Base-by-base conservation (phyloP, 2,113 vertebrate genomes). In the Saccopteryx leptura region DNA sequence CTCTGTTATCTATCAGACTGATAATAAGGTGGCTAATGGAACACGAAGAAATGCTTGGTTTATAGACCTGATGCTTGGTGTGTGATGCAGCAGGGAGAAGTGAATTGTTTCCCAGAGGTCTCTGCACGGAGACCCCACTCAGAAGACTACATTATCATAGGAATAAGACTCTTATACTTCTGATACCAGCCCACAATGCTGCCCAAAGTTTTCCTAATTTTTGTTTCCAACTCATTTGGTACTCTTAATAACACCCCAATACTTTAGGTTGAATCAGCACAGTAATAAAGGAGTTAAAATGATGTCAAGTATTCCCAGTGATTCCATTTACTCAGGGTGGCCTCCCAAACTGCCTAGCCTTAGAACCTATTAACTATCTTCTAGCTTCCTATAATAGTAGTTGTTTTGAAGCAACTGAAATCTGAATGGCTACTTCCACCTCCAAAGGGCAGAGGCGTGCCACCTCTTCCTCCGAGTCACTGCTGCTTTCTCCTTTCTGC, bases 181-280 rank as follows among this genome's bases (percentile, higher is more conserved):
- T 88, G 52, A 88, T 4, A 33, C 7, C 15, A 91, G 48, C 6
- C 26, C 63, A 85, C 46, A 56, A 46, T 33, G 85, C 86, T 89
- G 26, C 26, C 33, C 68, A 88, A 75, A 52, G 39, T 18, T 39
- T 82, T 54, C 18, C 18, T 58, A 82, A 19, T 58, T 72, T 81
- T 65, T 95, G 3, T 79, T 94, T 66, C 82, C 12, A 86, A 79
- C 91, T 60, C 66, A 52, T 33, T 85, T 75, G 21, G 72, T 26
- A 65, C 24, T 88, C 46, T 69, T 58, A 80, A 52, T 23, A 84
- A 90, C 50, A 60, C 5, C 26, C 6, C 8, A 79, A 48, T 28
- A 63, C 28, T 92, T 92, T 85, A 87, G 14, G 31, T 39, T 65
- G 54, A 78, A 54, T 23, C 28, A 69, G 39, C 13, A 39, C 9